Percentiles rank a stretch among this genome's conserved stretches.
These are phyloP conservation scores for Pachliopta kotzebuea DNA, from an alignment of 2,888 invertebrate genomes.

Conservation along the genomic window DNA sequence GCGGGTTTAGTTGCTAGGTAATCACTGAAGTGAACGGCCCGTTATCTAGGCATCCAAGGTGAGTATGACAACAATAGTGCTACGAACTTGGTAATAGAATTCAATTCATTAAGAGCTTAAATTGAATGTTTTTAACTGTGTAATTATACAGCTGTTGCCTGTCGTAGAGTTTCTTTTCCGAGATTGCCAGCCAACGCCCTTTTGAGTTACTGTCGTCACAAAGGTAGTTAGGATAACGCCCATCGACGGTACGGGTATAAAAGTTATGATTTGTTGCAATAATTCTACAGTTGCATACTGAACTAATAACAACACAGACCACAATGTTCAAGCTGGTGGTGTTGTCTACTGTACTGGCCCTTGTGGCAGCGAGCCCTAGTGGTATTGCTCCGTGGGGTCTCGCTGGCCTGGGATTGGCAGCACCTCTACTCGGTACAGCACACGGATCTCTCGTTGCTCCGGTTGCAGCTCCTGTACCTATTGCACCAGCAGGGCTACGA, in stretches of 20 bases:
- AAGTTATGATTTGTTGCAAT: conserved; percentile 52
- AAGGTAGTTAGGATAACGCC: conserved; percentile 68
- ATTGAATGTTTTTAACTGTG: not conserved
- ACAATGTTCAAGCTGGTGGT: conserved; percentile 82
- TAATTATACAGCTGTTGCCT: conserved; percentile 29
- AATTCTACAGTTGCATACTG: conserved; percentile 61
- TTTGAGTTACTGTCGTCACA: conserved; percentile 41
- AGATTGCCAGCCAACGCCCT: conserved; percentile 36
- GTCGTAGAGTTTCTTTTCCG: conserved; percentile 37
- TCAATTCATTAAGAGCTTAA: conserved; percentile 13
- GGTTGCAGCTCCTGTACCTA: conserved; percentile 34
- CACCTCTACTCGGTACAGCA: conserved; percentile 49
- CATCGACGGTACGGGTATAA: conserved; percentile 63
- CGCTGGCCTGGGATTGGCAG: conserved; percentile 37
- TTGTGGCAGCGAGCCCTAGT: conserved; percentile 75
- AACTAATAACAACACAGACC: conserved; percentile 72
- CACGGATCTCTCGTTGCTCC: conserved; percentile 41
- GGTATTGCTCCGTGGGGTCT: conserved; percentile 42
- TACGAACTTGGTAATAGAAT: conserved; percentile 3
- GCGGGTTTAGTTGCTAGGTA: conserved; percentile 18
- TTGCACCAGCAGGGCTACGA: conserved; percentile 50
- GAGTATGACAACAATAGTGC: conserved; percentile 51
- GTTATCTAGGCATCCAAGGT: conserved; percentile 70
- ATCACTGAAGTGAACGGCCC: conserved; percentile 49
- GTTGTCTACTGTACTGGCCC: conserved; percentile 82